These are phyloP conservation scores for Sialia sialis DNA, from an alignment of 2,113 vertebrate species.

Conservation along the genomic window DNA sequence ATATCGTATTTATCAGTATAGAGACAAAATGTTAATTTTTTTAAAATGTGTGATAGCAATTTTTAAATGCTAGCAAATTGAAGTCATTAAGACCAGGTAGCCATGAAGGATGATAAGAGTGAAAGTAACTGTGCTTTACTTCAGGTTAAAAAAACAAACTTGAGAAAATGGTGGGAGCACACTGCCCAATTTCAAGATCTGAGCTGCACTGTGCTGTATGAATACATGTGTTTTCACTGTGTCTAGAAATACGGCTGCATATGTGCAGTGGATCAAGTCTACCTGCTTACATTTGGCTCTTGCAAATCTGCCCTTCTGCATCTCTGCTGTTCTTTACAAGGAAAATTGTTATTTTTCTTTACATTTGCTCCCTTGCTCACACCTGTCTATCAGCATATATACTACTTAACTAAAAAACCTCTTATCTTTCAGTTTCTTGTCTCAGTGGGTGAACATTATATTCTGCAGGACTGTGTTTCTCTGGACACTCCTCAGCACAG, in stretches of 20 bases:
- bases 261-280: fast-evolving
- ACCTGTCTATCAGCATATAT: not conserved
- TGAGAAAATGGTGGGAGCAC: not conserved
- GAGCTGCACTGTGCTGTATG: not conserved
- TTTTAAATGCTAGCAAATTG: not conserved
- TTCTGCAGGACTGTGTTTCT: not conserved
- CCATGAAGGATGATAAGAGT: not conserved
- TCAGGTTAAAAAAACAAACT: not conserved
- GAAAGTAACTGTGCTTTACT: not conserved
- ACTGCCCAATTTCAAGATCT: fast-evolving
- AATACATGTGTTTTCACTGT: not conserved
- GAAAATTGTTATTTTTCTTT: not conserved
- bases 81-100: not conserved
- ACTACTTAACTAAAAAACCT: not conserved
- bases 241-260: not conserved
- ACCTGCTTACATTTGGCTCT: fast-evolving
- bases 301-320: not conserved
- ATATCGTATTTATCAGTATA: not conserved
- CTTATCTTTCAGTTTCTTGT: not conserved
- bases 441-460: not conserved
- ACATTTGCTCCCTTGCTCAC: not conserved
- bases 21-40: not conserved
- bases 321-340: not conserved
- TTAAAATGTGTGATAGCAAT: not conserved
- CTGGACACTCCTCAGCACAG: not conserved